Evolutionary conservation across 2,797 vertebrate genomes (phyloP), one percentile per base, ranked within the genome.

Genomic region (Anolis apletophallus): DNA sequence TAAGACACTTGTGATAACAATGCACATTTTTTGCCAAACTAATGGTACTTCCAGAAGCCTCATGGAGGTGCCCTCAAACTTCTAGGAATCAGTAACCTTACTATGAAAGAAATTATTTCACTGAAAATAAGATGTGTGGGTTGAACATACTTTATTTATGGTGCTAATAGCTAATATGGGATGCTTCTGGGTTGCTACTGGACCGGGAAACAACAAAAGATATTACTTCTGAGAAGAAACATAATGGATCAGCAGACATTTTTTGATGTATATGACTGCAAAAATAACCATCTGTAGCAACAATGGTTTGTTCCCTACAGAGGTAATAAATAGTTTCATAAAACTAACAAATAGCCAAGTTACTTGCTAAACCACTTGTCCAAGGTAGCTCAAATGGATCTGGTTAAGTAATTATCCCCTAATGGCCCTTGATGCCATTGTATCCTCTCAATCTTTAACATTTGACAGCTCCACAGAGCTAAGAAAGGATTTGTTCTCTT

Each of bases 371-470:
- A 81, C 82, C 84, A 93, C 91, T 90, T 94, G 88, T 87, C 93
- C 78, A 72, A 86, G 57, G 74, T 61, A 79, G 55, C 67, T 92
- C 84, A 91, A 85, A 85, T 88, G 82, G 80, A 88, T 76, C 85
- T 87, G 79, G 81, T 91, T 93, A 94, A 94, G 87, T 92, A 91
- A 95, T 94, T 93, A 81, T 87, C 69, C 91, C 87, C 50, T 29
- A 88, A 85, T 88, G 90, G 46, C 91, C 90, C 93, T 94, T 92
- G 91, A 84, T 94, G 94, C 93, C 86, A 93, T 71, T 93, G 93
- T 94, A 89, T 96, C 91, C 92, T 91, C 96, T 95, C 92, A 94
- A 88, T 96, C 83, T 90, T 94, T 96, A 96, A 95, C 95, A 94
- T 97, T 96, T 95, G 91, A 85, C 92, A 92, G 89, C 93, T 93